Percentiles rank a stretch among this genome's conserved stretches.
phyloP scores from a whole-genome alignment of 2,113 vertebrate genomes.

The Aythya baeri region DNA sequence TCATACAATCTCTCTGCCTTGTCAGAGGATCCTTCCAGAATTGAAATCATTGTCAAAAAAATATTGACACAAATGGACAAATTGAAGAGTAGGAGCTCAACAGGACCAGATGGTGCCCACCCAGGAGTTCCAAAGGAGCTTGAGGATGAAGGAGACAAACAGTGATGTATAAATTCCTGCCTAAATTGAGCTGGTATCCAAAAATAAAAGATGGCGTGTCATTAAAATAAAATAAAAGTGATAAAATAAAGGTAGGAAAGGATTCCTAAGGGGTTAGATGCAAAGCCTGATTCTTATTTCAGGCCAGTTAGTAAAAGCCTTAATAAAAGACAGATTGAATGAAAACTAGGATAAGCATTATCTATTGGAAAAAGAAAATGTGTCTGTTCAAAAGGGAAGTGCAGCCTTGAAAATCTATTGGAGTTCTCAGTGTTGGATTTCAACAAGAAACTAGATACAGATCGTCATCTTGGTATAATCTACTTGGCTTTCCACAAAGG shows the following conservation, averaged over 20 bases:
- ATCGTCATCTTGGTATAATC: background rate
- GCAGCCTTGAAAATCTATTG: background rate
- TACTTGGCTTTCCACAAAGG: background rate
- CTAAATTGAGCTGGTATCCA: background rate
- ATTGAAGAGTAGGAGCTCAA: background rate
- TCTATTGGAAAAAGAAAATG: background rate
- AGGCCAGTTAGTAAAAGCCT: background rate
- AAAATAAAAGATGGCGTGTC: background rate
- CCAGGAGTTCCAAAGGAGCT: background rate
- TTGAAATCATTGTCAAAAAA: background rate
- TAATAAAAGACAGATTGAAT: background rate
- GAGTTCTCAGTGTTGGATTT: background rate
- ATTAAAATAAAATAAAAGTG: background rate
- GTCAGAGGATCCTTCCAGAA: background rate
- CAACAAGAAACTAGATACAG: background rate
- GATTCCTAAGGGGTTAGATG: background rate
- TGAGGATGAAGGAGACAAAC: background rate
- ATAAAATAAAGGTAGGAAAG: background rate
- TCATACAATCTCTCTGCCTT: background rate
- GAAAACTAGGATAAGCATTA: background rate
- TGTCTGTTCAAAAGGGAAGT: background rate
- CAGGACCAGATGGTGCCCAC: conserved; percentile 9
- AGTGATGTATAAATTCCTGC: background rate
- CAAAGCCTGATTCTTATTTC: background rate
- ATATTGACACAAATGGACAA: background rate